phyloP scores from a whole-genome alignment of 2,113 vertebrate species.

The Peromyscus californicus region DNA sequence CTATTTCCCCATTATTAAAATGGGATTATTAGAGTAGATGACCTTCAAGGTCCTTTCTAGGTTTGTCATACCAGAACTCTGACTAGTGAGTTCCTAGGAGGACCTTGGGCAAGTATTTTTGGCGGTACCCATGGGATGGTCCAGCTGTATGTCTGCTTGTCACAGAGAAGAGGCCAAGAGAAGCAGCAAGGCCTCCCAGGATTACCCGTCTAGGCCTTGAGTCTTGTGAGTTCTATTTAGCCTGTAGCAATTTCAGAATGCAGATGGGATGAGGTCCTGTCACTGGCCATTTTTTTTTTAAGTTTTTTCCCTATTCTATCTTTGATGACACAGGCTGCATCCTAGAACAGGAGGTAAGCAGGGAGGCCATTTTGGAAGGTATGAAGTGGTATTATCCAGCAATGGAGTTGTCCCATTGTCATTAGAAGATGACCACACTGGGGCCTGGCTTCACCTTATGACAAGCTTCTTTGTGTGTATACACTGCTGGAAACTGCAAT shows the following conservation, averaged over 20 bases:
- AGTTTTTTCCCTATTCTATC: constrained; percentile 55
- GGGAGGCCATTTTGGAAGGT: constrained; percentile 54
- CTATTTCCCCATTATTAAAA: constrained; percentile 16
- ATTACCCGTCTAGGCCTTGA: neutral
- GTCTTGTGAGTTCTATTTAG: constrained; percentile 19
- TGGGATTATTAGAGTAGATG: neutral
- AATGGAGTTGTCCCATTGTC: constrained; percentile 62
- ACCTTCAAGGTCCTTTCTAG: neutral
- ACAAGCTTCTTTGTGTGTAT: constrained; percentile 53
- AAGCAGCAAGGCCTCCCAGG: neutral
- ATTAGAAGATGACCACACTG: constrained; percentile 54
- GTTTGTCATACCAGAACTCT: neutral
- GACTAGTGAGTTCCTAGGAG: neutral
- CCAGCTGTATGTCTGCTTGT: neutral
- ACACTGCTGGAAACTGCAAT: neutral
- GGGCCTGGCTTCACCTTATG: constrained; percentile 51
- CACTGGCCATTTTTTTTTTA: constrained; percentile 79
- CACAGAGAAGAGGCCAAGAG: neutral
- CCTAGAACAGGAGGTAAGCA: neutral
- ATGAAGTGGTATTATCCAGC: constrained; percentile 70
- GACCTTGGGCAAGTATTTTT: neutral
- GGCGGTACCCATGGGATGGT: neutral
- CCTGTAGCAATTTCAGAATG: constrained; percentile 40
- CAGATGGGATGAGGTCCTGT: constrained; percentile 65
- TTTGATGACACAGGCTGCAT: constrained; percentile 66